Evolutionary conservation across 1,140 invertebrate genomes (phyloP).

Genomic region (Tribolium madens): DNA sequence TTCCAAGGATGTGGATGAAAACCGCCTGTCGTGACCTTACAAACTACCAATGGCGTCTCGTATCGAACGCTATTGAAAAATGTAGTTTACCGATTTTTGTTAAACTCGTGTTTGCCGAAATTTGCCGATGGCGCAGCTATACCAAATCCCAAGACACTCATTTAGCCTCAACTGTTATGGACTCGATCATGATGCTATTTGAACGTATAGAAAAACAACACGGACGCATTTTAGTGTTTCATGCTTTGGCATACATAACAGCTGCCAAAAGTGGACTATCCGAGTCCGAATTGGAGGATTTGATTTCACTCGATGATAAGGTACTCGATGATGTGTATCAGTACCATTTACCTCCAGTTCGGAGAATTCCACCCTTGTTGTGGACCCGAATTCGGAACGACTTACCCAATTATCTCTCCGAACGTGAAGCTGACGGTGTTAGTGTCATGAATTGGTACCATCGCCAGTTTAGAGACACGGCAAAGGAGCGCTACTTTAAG

Average conservation of each 20-base stretch:
- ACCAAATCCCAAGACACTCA: conserved; percentile 93
- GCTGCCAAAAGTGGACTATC: conserved; percentile 92
- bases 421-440: conserved; percentile 96
- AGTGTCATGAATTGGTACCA: conserved; percentile 99
- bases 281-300: conserved; percentile 93
- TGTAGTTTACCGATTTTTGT: conserved; percentile 98
- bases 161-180: conserved; percentile 94
- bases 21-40: conserved; percentile 89
- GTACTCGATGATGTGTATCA: conserved; percentile 97
- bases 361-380: conserved; percentile 93
- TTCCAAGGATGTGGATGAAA: conserved; percentile 88
- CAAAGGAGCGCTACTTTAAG: conserved; percentile 95
- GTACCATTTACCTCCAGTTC: conserved; percentile 95
- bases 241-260: conserved; percentile 94
- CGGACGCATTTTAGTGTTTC: conserved; percentile 91
- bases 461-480: conserved; percentile 92
- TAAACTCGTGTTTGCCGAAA: conserved; percentile 96
- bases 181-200: conserved; percentile 97
- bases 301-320: conserved; percentile 94
- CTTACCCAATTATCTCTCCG: conserved; percentile 94
- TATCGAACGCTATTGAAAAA: conserved; percentile 91
- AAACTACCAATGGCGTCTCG: conserved; percentile 94
- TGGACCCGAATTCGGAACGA: conserved; percentile 97
- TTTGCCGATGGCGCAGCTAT: conserved; percentile 96
- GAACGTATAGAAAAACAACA: conserved; percentile 96